These are phyloP conservation scores for Picus viridis DNA, from an alignment of 2,797 vertebrate species.

Conservation along the genomic window DNA sequence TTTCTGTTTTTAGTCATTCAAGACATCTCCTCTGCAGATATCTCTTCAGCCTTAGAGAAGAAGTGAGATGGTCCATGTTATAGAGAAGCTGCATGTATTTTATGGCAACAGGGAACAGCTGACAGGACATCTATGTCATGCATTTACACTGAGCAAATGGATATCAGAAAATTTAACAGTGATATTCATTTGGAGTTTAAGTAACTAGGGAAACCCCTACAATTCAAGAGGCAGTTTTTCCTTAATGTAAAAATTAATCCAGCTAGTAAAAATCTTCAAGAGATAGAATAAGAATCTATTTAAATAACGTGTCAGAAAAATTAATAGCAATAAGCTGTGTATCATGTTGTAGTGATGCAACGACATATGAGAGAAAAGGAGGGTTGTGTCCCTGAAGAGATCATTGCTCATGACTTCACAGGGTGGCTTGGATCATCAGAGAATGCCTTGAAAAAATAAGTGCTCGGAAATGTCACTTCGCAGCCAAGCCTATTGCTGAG, in stretches of 20 bases:
- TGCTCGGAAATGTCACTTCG: slow-evolving; percentile 4
- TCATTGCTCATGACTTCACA: slow-evolving; percentile 38
- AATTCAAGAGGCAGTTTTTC: slow-evolving; percentile 22
- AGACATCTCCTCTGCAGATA: not conserved
- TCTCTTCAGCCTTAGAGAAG: not conserved
- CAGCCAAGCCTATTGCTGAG: not conserved
- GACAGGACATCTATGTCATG: not conserved
- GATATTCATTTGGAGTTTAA: slow-evolving; percentile 46
- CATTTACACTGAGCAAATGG: not conserved
- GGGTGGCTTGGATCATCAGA: slow-evolving; percentile 34
- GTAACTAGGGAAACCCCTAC: not conserved
- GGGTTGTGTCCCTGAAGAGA: slow-evolving; percentile 28
- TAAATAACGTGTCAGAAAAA: slow-evolving; percentile 22
- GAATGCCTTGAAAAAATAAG: slow-evolving; percentile 33
- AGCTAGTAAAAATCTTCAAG: slow-evolving; percentile 46
- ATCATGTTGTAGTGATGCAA: slow-evolving; percentile 29
- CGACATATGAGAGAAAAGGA: not conserved
- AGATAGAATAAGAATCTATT: slow-evolving; percentile 49
- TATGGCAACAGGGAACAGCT: not conserved
- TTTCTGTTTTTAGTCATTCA: not conserved
- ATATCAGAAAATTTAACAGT: slow-evolving; percentile 27
- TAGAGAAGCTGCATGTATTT: not conserved
- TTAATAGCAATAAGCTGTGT: slow-evolving; percentile 42
- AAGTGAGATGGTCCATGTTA: not conserved
- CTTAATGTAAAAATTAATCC: slow-evolving; percentile 44